Evolutionary conservation across 2,888 invertebrate genomes (phyloP), one percentile per base, ranked within the genome.

Genomic region (Oxycera nigricornis): DNA sequence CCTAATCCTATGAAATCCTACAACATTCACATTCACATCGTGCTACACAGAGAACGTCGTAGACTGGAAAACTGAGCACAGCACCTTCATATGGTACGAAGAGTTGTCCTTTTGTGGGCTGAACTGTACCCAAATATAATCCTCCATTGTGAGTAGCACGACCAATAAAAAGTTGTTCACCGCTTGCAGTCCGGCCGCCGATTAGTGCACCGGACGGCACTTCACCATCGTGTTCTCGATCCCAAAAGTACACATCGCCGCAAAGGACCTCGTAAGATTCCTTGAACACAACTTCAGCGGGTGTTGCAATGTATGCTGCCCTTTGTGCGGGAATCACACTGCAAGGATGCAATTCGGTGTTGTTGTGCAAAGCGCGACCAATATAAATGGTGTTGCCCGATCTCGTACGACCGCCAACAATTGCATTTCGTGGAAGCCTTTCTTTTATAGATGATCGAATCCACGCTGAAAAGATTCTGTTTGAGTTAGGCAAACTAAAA

Each of bases 11-110:
- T 1, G 22, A 17, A 55, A 55, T 55, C 17, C 22, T 55, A 22
- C 55, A 55, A 55, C 55, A 9, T 7, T 17, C 55, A 55, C 61
- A 11, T 50, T 50, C 50, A 17, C 50, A 50, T n/a, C 17, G 9
- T 7, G 50, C 50, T 17, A 1, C 62, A 41, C 90, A 89, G 3
- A 94, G 88, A 67, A 90, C 88, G 83, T 94, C 93, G 84, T 93
- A 93, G 77, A 90, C 88, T 1, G 86, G 82, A 76, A 90, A 88
- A 73, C 86, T 87, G 77, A 88, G 84, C 81, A 93, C 93, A 81
- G 89, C 88, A 0, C 92, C 91, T 74, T 88, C 91, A 82, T 89
- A 91, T 6, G 91, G 90, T 77, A 91, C 89, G 83, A 91, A 91
- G 79, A 90, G 88, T 26, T 85, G 83, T 22, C 87, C 88, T 80